Percentiles rank a stretch among this genome's conserved stretches.
Conservation (phyloP, 2,888 invertebrate species). For the Parnassius smintheus region DNA sequence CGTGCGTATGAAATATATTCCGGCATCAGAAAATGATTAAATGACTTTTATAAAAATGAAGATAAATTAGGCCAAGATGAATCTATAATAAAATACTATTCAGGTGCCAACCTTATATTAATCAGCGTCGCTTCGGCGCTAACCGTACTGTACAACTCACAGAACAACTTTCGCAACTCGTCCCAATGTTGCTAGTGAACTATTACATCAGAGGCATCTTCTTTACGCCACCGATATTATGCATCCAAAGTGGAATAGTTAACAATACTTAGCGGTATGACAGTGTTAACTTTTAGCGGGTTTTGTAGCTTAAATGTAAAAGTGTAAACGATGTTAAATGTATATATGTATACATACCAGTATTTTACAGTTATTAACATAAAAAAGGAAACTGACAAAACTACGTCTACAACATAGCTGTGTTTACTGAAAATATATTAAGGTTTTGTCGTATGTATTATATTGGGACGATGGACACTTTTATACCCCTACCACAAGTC, state of each 20-base stretch:
- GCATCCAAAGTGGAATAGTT: slow-evolving; percentile 10
- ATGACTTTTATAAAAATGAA: slow-evolving; percentile 4
- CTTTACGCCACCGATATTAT: slow-evolving; percentile 32
- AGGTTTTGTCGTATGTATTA: no score
- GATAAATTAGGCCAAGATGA: slow-evolving; percentile 11
- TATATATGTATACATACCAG: no score
- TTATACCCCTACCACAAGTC: no score
- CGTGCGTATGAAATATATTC: neutral
- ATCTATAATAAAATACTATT: slow-evolving; percentile 10
- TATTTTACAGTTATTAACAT: no score
- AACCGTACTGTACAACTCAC: slow-evolving; percentile 43
- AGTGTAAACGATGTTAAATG: no score
- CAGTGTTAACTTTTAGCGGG: neutral
- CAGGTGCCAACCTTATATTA: slow-evolving; percentile 30
- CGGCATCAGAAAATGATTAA: slow-evolving; percentile 3
- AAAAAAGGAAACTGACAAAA: no score
- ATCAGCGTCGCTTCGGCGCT: slow-evolving; percentile 29
- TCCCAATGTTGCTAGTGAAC: slow-evolving; percentile 64
- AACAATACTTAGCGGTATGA: slow-evolving; percentile 5
- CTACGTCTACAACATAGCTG: no score
- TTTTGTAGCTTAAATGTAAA: no score
- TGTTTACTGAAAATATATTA: no score
- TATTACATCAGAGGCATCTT: slow-evolving; percentile 51
- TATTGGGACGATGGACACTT: no score
- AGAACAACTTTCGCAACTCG: slow-evolving; percentile 69